Percentiles rank a stretch among this genome's conserved stretches.
phyloP scores from a whole-genome alignment of 1,140 invertebrate species.

The Drosophila ambigua region DNA sequence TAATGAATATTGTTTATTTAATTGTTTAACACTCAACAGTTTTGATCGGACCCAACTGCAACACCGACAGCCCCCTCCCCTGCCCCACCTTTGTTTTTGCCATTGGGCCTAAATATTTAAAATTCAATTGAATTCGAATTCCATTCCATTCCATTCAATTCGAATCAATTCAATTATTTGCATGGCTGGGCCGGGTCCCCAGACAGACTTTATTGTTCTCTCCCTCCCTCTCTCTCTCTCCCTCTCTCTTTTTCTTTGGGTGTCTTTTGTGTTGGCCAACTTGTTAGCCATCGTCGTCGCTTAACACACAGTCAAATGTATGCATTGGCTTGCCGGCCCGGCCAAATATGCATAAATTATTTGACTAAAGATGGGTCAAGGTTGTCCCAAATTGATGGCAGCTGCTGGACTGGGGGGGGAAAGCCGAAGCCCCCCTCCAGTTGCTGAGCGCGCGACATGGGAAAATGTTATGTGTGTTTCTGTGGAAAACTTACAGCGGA shows the following conservation, averaged over 20 bases:
- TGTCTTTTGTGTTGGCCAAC: slow-evolving; percentile 36
- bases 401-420: not conserved
- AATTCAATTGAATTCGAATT: slow-evolving; percentile 26
- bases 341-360: slow-evolving; percentile 38
- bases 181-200: slow-evolving; percentile 6
- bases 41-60: no score
- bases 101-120: not conserved
- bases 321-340: slow-evolving; percentile 38
- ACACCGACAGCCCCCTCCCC: not conserved
- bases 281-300: slow-evolving; percentile 37
- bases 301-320: slow-evolving; percentile 22
- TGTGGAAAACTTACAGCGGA: slow-evolving; percentile 27
- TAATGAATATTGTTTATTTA: slow-evolving; percentile 33
- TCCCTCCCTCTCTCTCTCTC: slow-evolving; percentile 7
- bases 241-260: slow-evolving; percentile 1
- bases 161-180: slow-evolving; percentile 46
- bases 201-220: slow-evolving; percentile 32
- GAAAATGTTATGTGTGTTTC: slow-evolving; percentile 28
- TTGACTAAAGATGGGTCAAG: slow-evolving; percentile 43
- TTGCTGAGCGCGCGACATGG: slow-evolving; percentile 18
- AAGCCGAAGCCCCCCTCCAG: not conserved
- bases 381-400: slow-evolving; percentile 5
- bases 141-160: slow-evolving; percentile 34
- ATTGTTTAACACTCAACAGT: slow-evolving; percentile 18
- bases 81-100: not conserved